phyloP scores from a whole-genome alignment of 2,888 invertebrate genomes.

The Dynastes maya region DNA sequence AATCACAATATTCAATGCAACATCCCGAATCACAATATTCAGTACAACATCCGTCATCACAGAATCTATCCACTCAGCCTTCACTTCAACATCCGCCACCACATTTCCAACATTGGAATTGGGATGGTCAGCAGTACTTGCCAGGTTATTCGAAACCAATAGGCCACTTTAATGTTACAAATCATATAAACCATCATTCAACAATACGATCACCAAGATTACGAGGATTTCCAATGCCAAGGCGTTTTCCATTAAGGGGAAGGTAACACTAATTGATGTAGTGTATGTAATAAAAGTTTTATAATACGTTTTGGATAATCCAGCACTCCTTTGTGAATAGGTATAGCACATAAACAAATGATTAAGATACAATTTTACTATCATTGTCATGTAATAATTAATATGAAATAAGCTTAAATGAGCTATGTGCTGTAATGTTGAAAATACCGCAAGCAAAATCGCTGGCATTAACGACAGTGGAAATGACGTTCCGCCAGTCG shows the following conservation, averaged over 20 bases:
- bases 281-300: neutral
- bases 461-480: too few relatives aligned
- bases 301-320: neutral
- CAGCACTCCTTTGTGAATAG: neutral
- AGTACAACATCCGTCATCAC: neutral
- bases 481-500: too few relatives aligned
- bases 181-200: neutral
- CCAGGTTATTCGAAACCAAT: conserved; percentile 11
- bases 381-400: neutral
- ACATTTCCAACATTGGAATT: conserved; percentile 30
- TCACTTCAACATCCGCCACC: neutral
- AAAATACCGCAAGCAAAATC: too few relatives aligned
- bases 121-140: conserved; percentile 25
- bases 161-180: neutral
- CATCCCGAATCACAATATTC: neutral
- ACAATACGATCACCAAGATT: conserved; percentile 1
- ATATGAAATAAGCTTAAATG: neutral
- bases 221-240: conserved; percentile 18
- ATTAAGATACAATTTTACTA: neutral
- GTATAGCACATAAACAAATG: conserved; percentile 17
- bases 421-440: too few relatives aligned
- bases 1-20: neutral
- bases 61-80: neutral
- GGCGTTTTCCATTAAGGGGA: conserved; percentile 31
- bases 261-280: conserved; percentile 8